Conservation (phyloP, 2,888 invertebrate genomes). For the Onchidella celtica region DNA sequence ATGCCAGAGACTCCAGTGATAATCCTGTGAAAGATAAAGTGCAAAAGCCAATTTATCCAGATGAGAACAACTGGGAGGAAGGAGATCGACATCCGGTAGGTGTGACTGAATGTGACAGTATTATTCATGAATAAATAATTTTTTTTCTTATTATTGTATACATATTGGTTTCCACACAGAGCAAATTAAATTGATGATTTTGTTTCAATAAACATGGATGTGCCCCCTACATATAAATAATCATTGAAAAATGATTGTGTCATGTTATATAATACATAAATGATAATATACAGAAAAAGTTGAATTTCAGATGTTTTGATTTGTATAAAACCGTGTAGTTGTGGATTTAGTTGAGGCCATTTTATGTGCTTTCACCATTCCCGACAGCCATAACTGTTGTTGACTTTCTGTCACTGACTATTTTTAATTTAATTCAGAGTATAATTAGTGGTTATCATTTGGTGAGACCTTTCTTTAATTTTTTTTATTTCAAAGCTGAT, state of each 20-base stretch:
- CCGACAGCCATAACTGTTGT: background rate
- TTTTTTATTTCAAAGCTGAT: conserved; percentile 83
- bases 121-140: no score
- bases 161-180: no score
- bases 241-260: no score
- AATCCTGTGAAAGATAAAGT: background rate
- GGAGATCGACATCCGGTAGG: conserved; percentile 47
- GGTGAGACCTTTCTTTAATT: background rate
- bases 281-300: no score
- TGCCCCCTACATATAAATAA: no score
- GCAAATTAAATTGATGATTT: no score
- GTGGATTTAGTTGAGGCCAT: no score
- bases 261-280: no score
- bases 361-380: background rate
- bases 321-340: no score
- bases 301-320: no score
- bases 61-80: conserved; percentile 47
- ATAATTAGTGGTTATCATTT: background rate
- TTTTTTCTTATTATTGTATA: background rate
- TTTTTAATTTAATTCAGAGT: background rate
- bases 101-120: no score
- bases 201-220: no score
- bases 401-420: background rate
- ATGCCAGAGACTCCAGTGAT: conserved; percentile 6
- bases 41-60: conserved; percentile 4